Evolutionary conservation across 2,113 vertebrate species (phyloP).

Genomic region (Tachysurus fulvidraco): DNA sequence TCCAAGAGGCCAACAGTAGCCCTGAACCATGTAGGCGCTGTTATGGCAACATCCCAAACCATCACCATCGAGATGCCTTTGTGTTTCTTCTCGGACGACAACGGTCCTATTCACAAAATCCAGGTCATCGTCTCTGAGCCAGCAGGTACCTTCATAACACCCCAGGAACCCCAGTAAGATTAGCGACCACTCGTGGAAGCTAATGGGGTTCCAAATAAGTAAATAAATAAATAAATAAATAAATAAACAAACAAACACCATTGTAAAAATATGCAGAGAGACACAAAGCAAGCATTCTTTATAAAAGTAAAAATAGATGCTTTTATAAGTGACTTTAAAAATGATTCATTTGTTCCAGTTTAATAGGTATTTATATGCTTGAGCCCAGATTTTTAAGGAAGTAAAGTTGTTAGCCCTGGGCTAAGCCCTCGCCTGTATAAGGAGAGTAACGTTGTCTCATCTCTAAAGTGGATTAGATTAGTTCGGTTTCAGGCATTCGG

Average conservation of each 20-base stretch:
- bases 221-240: no score
- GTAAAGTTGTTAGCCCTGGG: neutral
- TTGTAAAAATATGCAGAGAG: neutral
- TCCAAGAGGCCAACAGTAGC: conserved; percentile 79
- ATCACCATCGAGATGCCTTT: conserved; percentile 89
- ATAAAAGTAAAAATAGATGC: neutral
- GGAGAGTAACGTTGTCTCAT: neutral
- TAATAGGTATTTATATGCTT: neutral
- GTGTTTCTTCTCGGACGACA: conserved; percentile 92
- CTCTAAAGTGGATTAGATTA: neutral
- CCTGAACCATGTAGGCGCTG: conserved; percentile 77
- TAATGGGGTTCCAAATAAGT: no score
- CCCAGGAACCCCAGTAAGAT: no score
- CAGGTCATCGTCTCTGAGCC: conserved; percentile 92
- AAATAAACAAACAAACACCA: no score
- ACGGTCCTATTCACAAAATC: conserved; percentile 89
- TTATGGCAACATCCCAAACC: conserved; percentile 85
- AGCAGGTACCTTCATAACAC: conserved; percentile 78
- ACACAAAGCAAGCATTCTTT: neutral
- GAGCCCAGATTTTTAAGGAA: neutral
- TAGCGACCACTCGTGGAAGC: no score
- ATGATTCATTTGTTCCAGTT: neutral
- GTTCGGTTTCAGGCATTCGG: neutral
- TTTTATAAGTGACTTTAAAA: neutral
- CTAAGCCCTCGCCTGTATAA: neutral